Percentiles rank a stretch among this genome's conserved stretches.
phyloP scores from a whole-genome alignment of 2,888 invertebrate genomes.

The Tipula helvola region DNA sequence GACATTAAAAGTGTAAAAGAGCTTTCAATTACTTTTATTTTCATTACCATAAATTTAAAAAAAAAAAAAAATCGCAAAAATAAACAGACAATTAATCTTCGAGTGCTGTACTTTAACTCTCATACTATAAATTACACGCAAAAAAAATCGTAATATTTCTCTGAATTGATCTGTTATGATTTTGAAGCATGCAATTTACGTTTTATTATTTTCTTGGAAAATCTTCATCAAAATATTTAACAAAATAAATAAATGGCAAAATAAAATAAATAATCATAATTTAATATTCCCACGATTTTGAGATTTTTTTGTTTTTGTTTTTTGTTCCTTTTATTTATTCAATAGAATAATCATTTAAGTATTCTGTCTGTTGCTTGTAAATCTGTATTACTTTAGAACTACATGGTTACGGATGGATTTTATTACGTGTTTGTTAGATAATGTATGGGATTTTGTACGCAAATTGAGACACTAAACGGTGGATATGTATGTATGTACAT shows the following conservation, averaged over 20 bases:
- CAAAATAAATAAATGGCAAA: background rate
- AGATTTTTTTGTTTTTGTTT: background rate
- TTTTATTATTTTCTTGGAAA: background rate
- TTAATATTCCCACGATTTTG: background rate
- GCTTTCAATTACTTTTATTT: background rate
- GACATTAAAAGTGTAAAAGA: background rate
- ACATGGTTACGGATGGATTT: background rate
- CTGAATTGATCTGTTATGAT: background rate
- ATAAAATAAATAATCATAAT: background rate
- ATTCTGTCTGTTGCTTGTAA: background rate
- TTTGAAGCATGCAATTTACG: background rate
- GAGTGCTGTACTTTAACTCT: background rate
- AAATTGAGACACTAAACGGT: background rate
- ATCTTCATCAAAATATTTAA: background rate
- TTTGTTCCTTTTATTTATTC: background rate
- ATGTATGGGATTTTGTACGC: background rate
- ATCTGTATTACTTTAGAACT: background rate
- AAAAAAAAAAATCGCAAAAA: background rate
- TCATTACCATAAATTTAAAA: background rate
- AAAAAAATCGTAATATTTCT: background rate
- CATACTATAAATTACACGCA: background rate
- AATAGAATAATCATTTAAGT: background rate
- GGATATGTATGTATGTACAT: background rate
- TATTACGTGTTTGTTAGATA: background rate
- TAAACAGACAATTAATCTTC: background rate